Base-by-base conservation (phyloP, 2,888 invertebrate species). In the Diachrysia chrysitis region DNA sequence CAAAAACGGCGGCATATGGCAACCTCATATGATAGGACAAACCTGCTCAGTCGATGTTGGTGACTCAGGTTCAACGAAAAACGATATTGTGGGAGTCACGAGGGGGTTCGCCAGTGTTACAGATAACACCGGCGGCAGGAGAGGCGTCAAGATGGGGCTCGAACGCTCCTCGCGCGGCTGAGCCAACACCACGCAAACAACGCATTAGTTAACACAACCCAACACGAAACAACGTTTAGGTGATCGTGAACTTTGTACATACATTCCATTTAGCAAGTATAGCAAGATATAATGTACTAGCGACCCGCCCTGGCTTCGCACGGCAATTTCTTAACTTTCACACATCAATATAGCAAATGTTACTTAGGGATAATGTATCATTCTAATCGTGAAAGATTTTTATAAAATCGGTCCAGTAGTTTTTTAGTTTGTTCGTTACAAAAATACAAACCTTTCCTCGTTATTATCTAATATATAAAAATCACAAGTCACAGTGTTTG, bases 111-210 rank as follows among this genome's bases (percentile, higher is more conserved):
- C 78, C 73, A 83, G 82, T 72, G 83, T 65, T 68, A 86, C 62
- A 71, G 90, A 87, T 81, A 90, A 79, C 87, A 75, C 87, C 71
- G 90, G 90, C 82, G 91, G 90, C 85, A 91, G 87, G 69, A 92
- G 88, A 53, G 89, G 82, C 79, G 92, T 91, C 80, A 92, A 85
- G 54, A 85, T 89, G 55, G 89, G 90, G 77, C 87, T 86, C 73
- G 85, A 82, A 71, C 85, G 80, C 58, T 86, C 89, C 74, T 90
- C 92, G 73, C 81, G 78, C 70, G 78, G 83, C 88, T 90, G 82
- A 78, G 76, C 78, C 79, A 85, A 84, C 84, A 82, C 78, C 79
- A 78, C 75, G 67, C 60, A 77, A 76, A 58, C 66, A 75, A 76
- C 70, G 55, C 55, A 82, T 81, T 80, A 81, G 82, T 78, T 61